Percentiles rank a stretch among this genome's conserved stretches.
Evolutionary conservation across 2,888 invertebrate species (phyloP).

Genomic region (Papilio demoleus): DNA sequence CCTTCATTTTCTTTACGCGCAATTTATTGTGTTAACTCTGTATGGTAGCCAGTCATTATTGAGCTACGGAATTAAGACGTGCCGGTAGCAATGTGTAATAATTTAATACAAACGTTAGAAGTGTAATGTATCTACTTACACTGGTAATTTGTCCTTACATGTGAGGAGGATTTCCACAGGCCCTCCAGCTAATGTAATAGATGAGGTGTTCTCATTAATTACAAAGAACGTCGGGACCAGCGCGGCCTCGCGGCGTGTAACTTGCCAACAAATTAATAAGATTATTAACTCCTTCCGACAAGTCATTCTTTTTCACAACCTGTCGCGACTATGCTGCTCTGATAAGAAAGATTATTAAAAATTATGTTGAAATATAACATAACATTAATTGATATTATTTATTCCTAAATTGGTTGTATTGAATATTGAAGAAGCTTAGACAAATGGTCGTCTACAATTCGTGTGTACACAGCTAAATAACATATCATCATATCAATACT

Average conservation of each 20-base stretch:
- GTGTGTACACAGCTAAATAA: no score
- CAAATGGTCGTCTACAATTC: no score
- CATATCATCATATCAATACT: no score
- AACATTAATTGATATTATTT: no score
- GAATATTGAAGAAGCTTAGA: no score
- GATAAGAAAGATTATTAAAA: not conserved
- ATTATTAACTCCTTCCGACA: conserved; percentile 81
- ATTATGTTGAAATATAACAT: no score
- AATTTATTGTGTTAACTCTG: conserved; percentile 77
- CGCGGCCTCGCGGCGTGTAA: conserved; percentile 70
- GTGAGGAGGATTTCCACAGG: conserved; percentile 66
- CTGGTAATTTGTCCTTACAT: conserved; percentile 67
- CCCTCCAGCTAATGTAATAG: conserved; percentile 81
- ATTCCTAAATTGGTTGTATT: no score
- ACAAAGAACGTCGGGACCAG: conserved; percentile 80
- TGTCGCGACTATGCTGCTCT: conserved; percentile 16
- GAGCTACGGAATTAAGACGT: conserved; percentile 50
- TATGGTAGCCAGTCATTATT: conserved; percentile 55
- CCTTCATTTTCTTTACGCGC: conserved; percentile 76
- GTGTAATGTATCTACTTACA: conserved; percentile 55
- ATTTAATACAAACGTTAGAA: conserved; percentile 40
- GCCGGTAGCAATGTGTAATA: conserved; percentile 22
- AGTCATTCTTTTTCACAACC: conserved; percentile 70
- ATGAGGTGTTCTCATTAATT: conserved; percentile 83
- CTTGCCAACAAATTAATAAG: conserved; percentile 78